Base-by-base conservation (phyloP, 1,140 invertebrate genomes). In the Cyclina sinensis region DNA sequence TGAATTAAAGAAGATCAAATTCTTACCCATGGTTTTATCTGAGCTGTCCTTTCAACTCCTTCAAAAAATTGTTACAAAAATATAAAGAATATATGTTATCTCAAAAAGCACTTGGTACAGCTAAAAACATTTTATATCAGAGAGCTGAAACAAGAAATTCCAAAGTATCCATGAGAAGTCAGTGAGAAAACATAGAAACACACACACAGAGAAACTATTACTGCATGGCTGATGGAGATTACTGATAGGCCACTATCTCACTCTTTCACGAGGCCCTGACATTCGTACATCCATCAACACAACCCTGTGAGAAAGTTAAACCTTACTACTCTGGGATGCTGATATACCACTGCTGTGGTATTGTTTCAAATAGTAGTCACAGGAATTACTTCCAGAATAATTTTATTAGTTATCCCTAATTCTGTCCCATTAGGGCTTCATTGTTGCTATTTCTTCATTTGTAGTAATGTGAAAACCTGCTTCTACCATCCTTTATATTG, bases 141-240 rank as follows among this genome's bases (percentile, higher is more conserved):
- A 24, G 16, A 3, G 21, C n/a, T 70, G 65, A 32, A 30, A 70
- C 54, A 70, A 32, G 32, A 65, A 70, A 70, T 70, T 70, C 32
- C 65, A 70, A 35, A 70, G 65, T 70, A 70, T 37, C 65, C 65
- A 70, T 35, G 65, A 70, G 65, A 65, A 32, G 62, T 70, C 27
- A 37, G 65, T 7, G n/a, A 12, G 18, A 5, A 70, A 9, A 14
- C 30, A 27, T 27, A 27, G 18, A 62, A 62, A 62, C 57, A 62
- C 24, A 62, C 57, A 62, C 24, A 62, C 14, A 62, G n/a, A 27
- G n/a, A 62, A 27, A 27, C 24, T 62, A 62, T 62, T 27, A 62
- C 7, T n/a, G n/a, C 57, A 27, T 7, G n/a, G 24, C 24, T 62
- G 57, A 62, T 62, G 57, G n/a, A 7, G 57, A 62, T 1, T 27